Conservation (phyloP, 2,797 vertebrate species). For the Brachyalestes nurse region DNA sequence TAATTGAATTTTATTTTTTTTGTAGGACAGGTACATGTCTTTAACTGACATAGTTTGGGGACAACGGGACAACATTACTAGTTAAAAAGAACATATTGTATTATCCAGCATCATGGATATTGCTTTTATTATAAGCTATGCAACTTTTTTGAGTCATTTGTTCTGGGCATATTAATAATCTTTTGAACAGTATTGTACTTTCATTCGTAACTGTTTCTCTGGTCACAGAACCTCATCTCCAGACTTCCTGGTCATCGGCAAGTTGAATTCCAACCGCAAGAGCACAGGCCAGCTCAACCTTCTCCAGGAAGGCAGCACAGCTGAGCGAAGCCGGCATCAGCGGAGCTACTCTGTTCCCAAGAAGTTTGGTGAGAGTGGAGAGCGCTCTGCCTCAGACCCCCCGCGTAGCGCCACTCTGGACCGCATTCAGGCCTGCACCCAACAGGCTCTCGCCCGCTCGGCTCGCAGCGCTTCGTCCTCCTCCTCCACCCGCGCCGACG, state of each 20-base stretch:
- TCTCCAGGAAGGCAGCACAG: conserved; percentile 81
- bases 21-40: no score
- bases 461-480: conserved; percentile 87
- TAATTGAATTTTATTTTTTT: no score
- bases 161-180: no score
- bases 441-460: conserved; percentile 86
- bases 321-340: conserved; percentile 92
- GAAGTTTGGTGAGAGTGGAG: conserved; percentile 92
- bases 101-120: no score
- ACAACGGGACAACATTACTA: no score
- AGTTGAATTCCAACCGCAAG: conserved; percentile 91
- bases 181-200: no score
- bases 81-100: no score
- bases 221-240: conserved; percentile 90
- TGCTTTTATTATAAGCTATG: no score
- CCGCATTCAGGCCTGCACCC: conserved; percentile 96
- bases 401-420: conserved; percentile 96
- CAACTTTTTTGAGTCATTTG: no score
- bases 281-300: conserved; percentile 97
- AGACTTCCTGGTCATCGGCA: conserved; percentile 89
- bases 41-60: no score
- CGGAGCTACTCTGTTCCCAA: conserved; percentile 98
- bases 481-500: conserved; percentile 78
- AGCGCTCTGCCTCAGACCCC: conserved; percentile 83
- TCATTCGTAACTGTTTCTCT: not conserved